These are phyloP conservation scores for Lacerta bilineata DNA, from an alignment of 2,797 vertebrate species.

Conservation along the genomic window DNA sequence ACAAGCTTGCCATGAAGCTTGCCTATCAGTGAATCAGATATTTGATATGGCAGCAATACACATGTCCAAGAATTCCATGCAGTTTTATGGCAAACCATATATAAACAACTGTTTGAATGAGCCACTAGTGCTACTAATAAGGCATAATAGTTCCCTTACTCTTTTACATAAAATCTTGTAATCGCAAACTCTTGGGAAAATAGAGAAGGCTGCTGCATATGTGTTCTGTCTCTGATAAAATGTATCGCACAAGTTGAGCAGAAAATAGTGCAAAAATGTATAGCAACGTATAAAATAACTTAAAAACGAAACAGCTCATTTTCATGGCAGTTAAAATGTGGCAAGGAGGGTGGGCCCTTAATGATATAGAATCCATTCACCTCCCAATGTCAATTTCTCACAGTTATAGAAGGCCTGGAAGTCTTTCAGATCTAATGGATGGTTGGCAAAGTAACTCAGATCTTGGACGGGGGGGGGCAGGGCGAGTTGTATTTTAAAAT, in stretches of 20 bases:
- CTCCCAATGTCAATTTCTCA: constrained; percentile 27
- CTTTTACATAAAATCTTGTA: neutral
- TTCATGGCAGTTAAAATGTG: neutral
- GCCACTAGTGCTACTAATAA: neutral
- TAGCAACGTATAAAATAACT: constrained; percentile 10
- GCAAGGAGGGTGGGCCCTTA: neutral
- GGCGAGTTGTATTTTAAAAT: neutral
- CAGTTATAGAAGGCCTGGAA: neutral
- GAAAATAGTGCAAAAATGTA: constrained; percentile 14
- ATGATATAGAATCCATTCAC: constrained; percentile 26
- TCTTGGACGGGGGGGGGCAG: neutral
- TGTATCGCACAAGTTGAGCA: constrained; percentile 13
- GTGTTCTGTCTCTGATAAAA: constrained; percentile 11
- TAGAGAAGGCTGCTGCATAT: neutral
- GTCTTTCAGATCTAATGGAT: constrained; percentile 8
- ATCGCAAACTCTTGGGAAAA: constrained; percentile 36
- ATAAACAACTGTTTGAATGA: constrained; percentile 25
- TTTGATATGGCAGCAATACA: constrained; percentile 25
- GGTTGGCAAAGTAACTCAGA: neutral
- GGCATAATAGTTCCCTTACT: constrained; percentile 17
- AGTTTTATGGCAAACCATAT: constrained; percentile 28
- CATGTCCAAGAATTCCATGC: constrained; percentile 8
- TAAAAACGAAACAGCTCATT: neutral
- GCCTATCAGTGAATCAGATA: neutral
- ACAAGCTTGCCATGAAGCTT: constrained; percentile 17